These are phyloP conservation scores for Spodoptera exigua DNA, from an alignment of 2,888 invertebrate species.

Conservation along the genomic window DNA sequence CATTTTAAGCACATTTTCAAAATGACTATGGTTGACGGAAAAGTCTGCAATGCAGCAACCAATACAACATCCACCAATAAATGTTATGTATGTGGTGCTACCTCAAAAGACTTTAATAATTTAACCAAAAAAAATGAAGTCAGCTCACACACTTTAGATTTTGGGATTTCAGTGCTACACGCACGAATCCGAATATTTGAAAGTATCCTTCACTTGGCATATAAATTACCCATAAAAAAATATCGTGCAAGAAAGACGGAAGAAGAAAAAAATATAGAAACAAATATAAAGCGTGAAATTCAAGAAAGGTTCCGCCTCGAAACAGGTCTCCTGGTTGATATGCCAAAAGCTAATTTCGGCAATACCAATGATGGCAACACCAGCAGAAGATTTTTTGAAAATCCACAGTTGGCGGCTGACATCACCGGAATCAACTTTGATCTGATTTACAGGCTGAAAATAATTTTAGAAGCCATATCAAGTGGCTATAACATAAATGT, in stretches of 20 bases:
- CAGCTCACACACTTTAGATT: no score
- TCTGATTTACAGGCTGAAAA: no score
- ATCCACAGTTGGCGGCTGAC: not conserved
- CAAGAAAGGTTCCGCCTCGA: conserved; percentile 2
- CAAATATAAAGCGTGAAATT: not conserved
- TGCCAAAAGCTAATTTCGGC: conserved; percentile 2
- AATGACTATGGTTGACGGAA: conserved; percentile 6
- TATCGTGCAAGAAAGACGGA: not conserved
- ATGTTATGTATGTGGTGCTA: no score
- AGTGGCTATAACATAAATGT: no score
- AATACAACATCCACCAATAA: no score
- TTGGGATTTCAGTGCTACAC: no score
- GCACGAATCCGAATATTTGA: no score
- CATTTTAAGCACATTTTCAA: conserved; percentile 1
- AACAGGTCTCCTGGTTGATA: conserved; percentile 1
- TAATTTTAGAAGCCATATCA: no score
- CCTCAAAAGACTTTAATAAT: no score
- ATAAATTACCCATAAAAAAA: no score
- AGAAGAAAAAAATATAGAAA: conserved; percentile 3
- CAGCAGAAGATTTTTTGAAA: conserved; percentile 3
- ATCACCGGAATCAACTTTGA: conserved; percentile 3
- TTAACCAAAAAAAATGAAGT: no score
- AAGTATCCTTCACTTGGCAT: no score
- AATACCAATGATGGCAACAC: conserved; percentile 6
- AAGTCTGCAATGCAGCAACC: not conserved